Base-by-base conservation (phyloP, 1,140 invertebrate genomes). In the Sarcophaga bullata region DNA sequence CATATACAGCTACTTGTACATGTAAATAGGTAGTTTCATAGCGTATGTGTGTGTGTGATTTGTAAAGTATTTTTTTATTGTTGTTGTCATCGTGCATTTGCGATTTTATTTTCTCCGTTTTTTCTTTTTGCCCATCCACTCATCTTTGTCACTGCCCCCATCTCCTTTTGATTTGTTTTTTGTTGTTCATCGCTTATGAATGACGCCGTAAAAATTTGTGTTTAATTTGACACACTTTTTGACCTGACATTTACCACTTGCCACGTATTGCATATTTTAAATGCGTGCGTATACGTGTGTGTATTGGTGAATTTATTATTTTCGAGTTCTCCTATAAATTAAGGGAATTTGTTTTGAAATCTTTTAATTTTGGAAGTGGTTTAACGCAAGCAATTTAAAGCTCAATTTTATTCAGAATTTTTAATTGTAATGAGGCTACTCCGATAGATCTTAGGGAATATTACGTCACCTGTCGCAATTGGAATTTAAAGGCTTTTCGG, bases 191-290 rank as follows among this genome's bases (percentile, higher is more conserved):
- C 17, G 19, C 19, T n/a, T 9, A 17, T 19, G 62, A 68, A 25
- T 68, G 17, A 6, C 62, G 10, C 62, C 17, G 62, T 68, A 25
- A 25, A 37, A 68, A 68, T 25, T 68, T 68, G n/a, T 68, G 3
- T 68, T 19, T 19, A 68, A 68, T 68, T 68, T 68, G n/a, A 68
- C 17, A 68, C n/a, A 68, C 62, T 19, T 25, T 19, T 8, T 68
- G 62, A 25, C 17, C 6, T 68, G 62, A 19, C 62, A 68, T 68
- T 68, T 19, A 68, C 62, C 62, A 68, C n/a, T 68, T 68, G 62
- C 62, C 25, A 37, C 25, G 25, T 37, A 37, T 37, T 37, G 25
- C 25, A 4, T 37, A 68, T 68, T 68, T 68, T 58, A n/a, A 58
- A 13, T 58, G 54, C 11, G 54, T 58, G 13, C 7, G 62, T 37